Evolutionary conservation across 2,113 vertebrate genomes (phyloP).

Genomic region (Plotosus lineatus): DNA sequence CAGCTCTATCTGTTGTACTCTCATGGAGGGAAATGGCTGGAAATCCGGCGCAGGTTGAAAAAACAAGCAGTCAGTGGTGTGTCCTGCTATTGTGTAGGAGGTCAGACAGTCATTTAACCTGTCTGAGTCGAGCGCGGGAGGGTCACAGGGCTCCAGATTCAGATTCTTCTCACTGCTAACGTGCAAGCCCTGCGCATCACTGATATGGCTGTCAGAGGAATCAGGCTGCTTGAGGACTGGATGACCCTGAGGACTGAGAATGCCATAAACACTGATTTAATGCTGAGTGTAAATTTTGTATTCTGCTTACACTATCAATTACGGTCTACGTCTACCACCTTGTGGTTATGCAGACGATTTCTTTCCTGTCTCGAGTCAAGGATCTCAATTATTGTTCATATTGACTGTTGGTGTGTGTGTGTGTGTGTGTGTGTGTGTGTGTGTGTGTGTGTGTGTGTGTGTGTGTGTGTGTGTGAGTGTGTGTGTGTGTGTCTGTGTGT

Average conservation of each 20-base stretch:
- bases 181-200: constrained; percentile 16
- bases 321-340: constrained; percentile 68
- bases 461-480: not conserved
- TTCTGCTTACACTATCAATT: constrained; percentile 5
- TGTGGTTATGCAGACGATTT: constrained; percentile 57
- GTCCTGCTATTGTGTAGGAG: constrained; percentile 48
- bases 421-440: not conserved
- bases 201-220: constrained; percentile 3
- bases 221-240: not conserved
- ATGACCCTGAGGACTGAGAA: constrained; percentile 8
- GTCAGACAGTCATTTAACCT: constrained; percentile 41
- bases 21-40: constrained; percentile 42
- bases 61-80: constrained; percentile 32
- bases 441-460: not conserved
- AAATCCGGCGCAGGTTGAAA: constrained; percentile 51
- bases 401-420: not conserved
- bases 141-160: constrained; percentile 27
- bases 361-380: not conserved
- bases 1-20: not conserved
- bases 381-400: not conserved
- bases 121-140: constrained; percentile 31
- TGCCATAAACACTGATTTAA: constrained; percentile 13
- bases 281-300: not conserved
- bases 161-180: constrained; percentile 40
- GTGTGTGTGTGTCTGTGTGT: not conserved